These are phyloP conservation scores for Sipunculus nudus DNA, from an alignment of 2,888 invertebrate species.

Conservation along the genomic window DNA sequence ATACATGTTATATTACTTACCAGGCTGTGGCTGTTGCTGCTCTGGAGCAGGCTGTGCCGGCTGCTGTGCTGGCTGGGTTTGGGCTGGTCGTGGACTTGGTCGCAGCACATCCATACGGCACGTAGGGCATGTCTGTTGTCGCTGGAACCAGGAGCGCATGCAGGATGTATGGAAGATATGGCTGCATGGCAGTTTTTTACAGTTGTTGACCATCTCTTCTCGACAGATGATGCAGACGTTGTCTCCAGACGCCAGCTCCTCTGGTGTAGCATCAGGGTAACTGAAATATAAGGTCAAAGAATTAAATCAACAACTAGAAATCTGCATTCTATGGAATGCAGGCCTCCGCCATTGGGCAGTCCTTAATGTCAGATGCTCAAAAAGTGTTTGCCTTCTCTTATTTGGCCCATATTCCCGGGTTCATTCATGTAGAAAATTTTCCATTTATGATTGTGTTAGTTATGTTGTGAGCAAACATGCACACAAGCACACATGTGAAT, in stretches of 20 bases:
- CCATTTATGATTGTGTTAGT: too few species aligned
- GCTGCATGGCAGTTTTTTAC: conserved; percentile 97
- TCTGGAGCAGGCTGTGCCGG: conserved; percentile 45
- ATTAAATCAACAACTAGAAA: too few species aligned
- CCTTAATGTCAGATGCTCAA: too few species aligned
- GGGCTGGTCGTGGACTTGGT: conserved; percentile 24
- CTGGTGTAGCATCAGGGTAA: conserved; percentile 91
- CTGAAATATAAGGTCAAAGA: conserved; percentile 57
- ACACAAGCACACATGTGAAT: too few species aligned
- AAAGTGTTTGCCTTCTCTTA: too few species aligned
- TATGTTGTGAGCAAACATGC: too few species aligned
- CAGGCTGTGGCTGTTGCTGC: conserved; percentile 18
- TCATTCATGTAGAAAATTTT: too few species aligned
- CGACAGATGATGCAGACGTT: conserved; percentile 99
- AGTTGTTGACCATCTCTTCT: conserved; percentile 77
- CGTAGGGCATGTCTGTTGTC: conserved; percentile 99
- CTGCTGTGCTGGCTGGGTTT: conserved; percentile 67
- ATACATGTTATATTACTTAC: too few species aligned
- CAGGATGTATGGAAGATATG: conserved; percentile 99
- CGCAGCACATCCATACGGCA: conserved; percentile 87
- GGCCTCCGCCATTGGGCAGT: too few species aligned
- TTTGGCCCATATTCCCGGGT: too few species aligned
- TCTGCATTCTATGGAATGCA: too few species aligned
- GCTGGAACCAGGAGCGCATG: conserved; percentile 98
- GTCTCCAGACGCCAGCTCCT: conserved; percentile 86